Evolutionary conservation across 2,888 invertebrate genomes (phyloP).

Genomic region (Cheilosia pagana): DNA sequence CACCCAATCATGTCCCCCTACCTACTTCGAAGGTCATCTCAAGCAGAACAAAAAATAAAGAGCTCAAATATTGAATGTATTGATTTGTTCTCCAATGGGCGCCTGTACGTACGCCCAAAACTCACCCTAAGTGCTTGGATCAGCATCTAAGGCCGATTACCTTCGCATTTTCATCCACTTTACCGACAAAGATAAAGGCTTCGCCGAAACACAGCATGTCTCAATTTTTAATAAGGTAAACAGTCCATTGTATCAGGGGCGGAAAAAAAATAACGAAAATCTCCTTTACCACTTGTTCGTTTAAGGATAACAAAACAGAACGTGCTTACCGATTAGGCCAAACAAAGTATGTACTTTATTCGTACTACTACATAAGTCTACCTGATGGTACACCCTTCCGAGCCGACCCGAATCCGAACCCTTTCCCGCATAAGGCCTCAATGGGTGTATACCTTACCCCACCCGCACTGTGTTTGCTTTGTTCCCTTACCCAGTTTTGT

Average conservation of each 20-base stretch:
- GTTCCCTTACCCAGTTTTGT: neutral
- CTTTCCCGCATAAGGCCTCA: slow-evolving; percentile 22
- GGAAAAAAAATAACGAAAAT: slow-evolving; percentile 6
- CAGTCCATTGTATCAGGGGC: slow-evolving; percentile 42
- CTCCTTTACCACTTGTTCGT: slow-evolving; percentile 70
- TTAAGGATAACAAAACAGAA: slow-evolving; percentile 74
- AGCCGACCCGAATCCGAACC: slow-evolving; percentile 15
- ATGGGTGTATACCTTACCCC: slow-evolving; percentile 25
- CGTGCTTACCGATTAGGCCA: slow-evolving; percentile 72
- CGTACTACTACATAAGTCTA: slow-evolving; percentile 30
- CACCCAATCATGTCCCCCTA: neutral
- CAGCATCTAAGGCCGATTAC: slow-evolving; percentile 42
- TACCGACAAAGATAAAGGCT: slow-evolving; percentile 25
- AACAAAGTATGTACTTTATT: slow-evolving; percentile 62
- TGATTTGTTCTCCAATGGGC: slow-evolving; percentile 20
- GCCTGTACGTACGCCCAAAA: slow-evolving; percentile 8
- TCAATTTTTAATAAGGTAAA: slow-evolving; percentile 74
- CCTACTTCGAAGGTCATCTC: neutral
- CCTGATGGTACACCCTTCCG: slow-evolving; percentile 49
- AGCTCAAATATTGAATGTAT: slow-evolving; percentile 47
- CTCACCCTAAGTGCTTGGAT: slow-evolving; percentile 36
- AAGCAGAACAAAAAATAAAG: neutral
- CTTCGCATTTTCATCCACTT: slow-evolving; percentile 32
- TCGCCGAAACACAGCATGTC: slow-evolving; percentile 42
- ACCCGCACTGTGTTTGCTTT: slow-evolving; percentile 35